Evolutionary conservation across 2,888 invertebrate genomes (phyloP).

Genomic region (Parnassius glacialis): DNA sequence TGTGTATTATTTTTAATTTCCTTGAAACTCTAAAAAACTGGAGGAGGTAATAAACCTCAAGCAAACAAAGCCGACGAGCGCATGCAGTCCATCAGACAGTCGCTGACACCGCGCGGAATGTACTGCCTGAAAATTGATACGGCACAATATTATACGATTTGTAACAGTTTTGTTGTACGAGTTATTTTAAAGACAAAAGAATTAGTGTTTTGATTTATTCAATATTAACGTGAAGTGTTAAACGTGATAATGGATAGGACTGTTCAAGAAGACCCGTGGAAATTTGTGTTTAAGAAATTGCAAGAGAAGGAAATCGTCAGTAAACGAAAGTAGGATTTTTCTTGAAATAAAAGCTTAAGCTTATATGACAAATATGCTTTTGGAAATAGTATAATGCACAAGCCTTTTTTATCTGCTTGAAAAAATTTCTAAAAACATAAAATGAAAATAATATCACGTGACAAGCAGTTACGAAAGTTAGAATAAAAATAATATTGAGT

Average conservation of each 20-base stretch:
- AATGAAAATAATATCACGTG: neutral
- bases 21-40: constrained; percentile 65
- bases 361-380: neutral
- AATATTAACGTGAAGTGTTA: constrained; percentile 4
- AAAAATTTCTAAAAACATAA: neutral
- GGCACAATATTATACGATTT: neutral
- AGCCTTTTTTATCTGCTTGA: no score
- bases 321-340: constrained; percentile 56
- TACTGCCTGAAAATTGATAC: constrained; percentile 52
- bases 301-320: constrained; percentile 66
- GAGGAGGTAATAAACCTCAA: constrained; percentile 56
- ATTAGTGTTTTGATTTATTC: neutral
- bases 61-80: constrained; percentile 59
- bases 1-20: constrained; percentile 35
- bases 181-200: neutral
- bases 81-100: constrained; percentile 43
- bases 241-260: constrained; percentile 47
- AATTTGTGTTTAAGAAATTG: constrained; percentile 61
- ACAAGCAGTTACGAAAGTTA: neutral
- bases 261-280: constrained; percentile 61
- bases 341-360: neutral
- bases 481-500: no score
- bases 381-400: neutral
- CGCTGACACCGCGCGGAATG: constrained; percentile 46
- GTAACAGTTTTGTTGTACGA: neutral